Percentiles rank a stretch among this genome's conserved stretches.
Conservation (phyloP, 2,888 invertebrate species). For the Eupithecia insigniata region DNA sequence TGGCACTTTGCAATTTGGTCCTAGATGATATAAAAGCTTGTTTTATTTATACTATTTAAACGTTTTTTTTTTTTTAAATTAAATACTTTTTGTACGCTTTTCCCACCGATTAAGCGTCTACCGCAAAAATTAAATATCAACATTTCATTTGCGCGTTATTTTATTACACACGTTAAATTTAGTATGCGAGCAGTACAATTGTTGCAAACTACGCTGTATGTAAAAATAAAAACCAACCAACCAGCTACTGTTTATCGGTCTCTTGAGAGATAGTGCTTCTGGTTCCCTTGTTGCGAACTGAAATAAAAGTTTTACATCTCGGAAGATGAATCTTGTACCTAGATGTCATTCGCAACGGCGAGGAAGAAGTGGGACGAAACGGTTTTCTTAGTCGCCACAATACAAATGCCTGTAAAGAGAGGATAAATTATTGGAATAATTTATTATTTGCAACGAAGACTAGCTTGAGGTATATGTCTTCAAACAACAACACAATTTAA, state of each 20-base stretch:
- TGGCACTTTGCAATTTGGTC: too few relatives aligned
- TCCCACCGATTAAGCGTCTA: neutral
- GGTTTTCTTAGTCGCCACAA: neutral
- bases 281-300: neutral
- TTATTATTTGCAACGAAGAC: too few relatives aligned
- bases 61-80: too few relatives aligned
- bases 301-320: slow-evolving; percentile 13
- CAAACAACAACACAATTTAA: too few relatives aligned
- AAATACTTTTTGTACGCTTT: too few relatives aligned
- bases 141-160: neutral
- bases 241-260: neutral
- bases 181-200: neutral
- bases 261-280: neutral
- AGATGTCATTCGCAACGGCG: neutral
- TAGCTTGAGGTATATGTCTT: too few relatives aligned
- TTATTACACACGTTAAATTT: neutral
- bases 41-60: too few relatives aligned
- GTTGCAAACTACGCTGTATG: neutral
- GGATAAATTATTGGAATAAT: neutral
- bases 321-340: slow-evolving; percentile 2
- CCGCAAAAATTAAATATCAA: neutral
- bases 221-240: neutral
- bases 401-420: neutral
- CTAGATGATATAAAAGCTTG: too few relatives aligned
- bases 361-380: neutral